These are phyloP conservation scores for Coenonympha glycerion DNA, from an alignment of 2,888 invertebrate species.

Conservation along the genomic window DNA sequence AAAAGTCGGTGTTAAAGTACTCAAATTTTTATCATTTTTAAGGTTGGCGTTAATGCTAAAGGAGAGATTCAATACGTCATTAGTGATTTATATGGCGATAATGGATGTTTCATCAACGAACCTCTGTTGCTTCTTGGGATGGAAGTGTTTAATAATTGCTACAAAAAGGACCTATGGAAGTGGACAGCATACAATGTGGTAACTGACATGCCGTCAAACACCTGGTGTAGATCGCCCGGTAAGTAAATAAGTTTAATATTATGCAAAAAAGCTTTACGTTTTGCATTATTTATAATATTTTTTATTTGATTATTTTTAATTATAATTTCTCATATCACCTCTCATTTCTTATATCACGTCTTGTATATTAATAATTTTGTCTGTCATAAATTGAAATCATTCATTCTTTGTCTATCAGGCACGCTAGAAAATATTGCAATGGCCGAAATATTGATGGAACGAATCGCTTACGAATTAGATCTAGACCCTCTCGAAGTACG, in stretches of 20 bases:
- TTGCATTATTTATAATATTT: no score
- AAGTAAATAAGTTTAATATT: slow-evolving; percentile 2
- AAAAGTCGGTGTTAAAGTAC: no score
- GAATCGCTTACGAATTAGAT: slow-evolving; percentile 68
- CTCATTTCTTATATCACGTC: no score
- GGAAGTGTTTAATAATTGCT: slow-evolving; percentile 52
- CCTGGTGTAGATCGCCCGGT: slow-evolving; percentile 41
- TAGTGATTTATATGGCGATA: slow-evolving; percentile 62
- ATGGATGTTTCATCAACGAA: slow-evolving; percentile 72
- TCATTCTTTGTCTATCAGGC: slow-evolving; percentile 34
- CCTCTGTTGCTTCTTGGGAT: slow-evolving; percentile 29
- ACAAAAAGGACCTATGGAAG: slow-evolving; percentile 58
- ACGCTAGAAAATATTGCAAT: slow-evolving; percentile 72
- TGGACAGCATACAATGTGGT: slow-evolving; percentile 40
- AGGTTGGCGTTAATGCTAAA: slow-evolving; percentile 66
- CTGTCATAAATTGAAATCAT: background rate
- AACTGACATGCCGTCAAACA: slow-evolving; percentile 38
- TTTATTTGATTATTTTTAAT: no score
- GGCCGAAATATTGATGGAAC: slow-evolving; percentile 79
- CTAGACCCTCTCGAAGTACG: slow-evolving; percentile 76
- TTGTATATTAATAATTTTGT: no score
- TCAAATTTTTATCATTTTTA: background rate
- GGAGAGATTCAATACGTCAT: slow-evolving; percentile 79
- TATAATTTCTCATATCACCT: no score
- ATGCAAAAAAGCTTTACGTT: no score